Evolutionary conservation across 2,888 invertebrate genomes (phyloP), one percentile per base, ranked within the genome.

Genomic region (Archips xylosteana): DNA sequence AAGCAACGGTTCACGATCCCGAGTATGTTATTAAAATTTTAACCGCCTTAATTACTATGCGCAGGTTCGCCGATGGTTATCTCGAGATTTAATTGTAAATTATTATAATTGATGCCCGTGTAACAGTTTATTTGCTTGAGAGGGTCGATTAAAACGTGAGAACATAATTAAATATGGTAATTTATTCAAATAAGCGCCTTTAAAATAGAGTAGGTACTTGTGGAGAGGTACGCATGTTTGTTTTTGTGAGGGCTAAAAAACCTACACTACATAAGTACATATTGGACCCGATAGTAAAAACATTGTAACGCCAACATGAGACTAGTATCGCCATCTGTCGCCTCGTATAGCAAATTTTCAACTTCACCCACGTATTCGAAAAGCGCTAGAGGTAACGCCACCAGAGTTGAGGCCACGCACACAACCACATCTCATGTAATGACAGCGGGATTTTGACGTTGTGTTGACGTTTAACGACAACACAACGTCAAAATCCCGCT

Each of bases 1-100:
- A 54, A 77, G 47, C 79, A 87, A 82, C 83, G 82, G 59, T 47
- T 64, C n/a, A 54, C 74, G 60, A 61, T 54, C 45, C 64, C 42
- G 57, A 74, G 69, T 74, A 71, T 74, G 74, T 74, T 71, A 74
- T 74, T 74, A 74, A 74, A 66, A 36, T 71, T 74, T 74, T 71
- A 67, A 63, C 62, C 66, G 71, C 54, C 60, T 70, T 74, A 70
- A 74, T 71, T 74, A 70, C 65, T 45, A 54, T 54, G 71, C 34
- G 47, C 64, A 63, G 71, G 71, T 69, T 71, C 57, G 12, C 71
- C 67, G 62, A 66, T 67, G 51, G 63, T 47, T 70, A 66, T 70
- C 66, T 47, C 15, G 54, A 23, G 57, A 63, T 70, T 74, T 71
- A 64, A 74, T 70, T 70, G 61, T 66, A 71, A 70, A 62, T 61